Evolutionary conservation across 2,888 invertebrate genomes (phyloP), one percentile per base, ranked within the genome.

Genomic region (Protula sp.): DNA sequence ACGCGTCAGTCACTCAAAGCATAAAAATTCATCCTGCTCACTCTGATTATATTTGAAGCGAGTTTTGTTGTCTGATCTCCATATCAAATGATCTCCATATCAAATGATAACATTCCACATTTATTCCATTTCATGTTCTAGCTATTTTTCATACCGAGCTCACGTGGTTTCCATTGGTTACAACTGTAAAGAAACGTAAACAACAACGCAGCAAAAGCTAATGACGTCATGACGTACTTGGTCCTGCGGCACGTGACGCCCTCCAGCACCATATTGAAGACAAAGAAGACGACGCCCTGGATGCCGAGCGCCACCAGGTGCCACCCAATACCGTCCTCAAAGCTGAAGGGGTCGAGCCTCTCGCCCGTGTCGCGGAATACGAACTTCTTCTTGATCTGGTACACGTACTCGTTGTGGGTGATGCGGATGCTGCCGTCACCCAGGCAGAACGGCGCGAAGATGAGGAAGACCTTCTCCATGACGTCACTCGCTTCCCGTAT

Each of bases 361-460:
- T 72, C 63, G 31, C 68, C 62, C 14, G 76, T 65, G 30, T 77
- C 79, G n/a, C n/a, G n/a, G n/a, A n/a, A 9, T 38, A 14, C 19
- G 79, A 66, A 60, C 59, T 70, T 64, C 38, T 67, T 67, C 62
- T 74, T 67, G 38, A 75, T 70, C 59, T 80, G 76, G 28, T 71
- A 28, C 14, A 55, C 69, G 47, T 81, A 66, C 63, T 88, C 87
- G 74, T 90, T 88, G 73, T 86, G 87, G 54, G 89, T 88, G 72
- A 92, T 86, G 75, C 90, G 88, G 22, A 91, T 84, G 54, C 93
- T 81, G 0, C 90, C 91, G 74, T 92, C 88, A 0, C 89, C 91
- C 26, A 94, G 84, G 30, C 89, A 89, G 80, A 92, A 94, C 78
- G 92, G 92, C 0, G 94, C 94, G 61, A 91, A 87, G 56, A 92